Conservation (phyloP, 2,888 invertebrate species). For the Disparrhopalites patrizii region DNA sequence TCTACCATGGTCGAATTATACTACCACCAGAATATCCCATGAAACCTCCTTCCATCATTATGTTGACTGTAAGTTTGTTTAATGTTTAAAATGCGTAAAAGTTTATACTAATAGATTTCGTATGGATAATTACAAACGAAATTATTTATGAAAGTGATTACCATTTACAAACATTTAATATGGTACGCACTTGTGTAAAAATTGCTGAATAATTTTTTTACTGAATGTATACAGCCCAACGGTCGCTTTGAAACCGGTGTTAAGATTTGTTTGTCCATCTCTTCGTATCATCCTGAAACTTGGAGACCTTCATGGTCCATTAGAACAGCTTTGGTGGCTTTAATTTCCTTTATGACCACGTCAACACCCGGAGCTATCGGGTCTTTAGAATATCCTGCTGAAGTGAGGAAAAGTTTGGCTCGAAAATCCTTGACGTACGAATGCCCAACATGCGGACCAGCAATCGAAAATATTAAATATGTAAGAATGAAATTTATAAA, state of each 20-base stretch:
- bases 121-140: no score
- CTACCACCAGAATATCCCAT: conserved; percentile 93
- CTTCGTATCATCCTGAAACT: conserved; percentile 94
- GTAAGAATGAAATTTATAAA: conserved; percentile 12
- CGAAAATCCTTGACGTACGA: conserved; percentile 66
- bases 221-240: conserved; percentile 64
- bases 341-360: conserved; percentile 28
- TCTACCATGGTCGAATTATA: conserved; percentile 87
- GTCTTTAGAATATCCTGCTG: conserved; percentile 79
- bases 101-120: no score
- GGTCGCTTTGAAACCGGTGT: conserved; percentile 89
- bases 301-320: conserved; percentile 98
- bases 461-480: conserved; percentile 26
- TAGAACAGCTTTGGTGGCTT: conserved; percentile 33
- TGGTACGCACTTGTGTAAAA: neutral
- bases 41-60: conserved; percentile 93
- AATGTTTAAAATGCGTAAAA: neutral
- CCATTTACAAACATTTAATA: no score
- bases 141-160: no score
- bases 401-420: conserved; percentile 75
- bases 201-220: neutral
- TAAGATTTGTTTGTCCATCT: conserved; percentile 92
- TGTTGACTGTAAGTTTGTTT: conserved; percentile 67
- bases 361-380: conserved; percentile 78
- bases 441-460: conserved; percentile 61